A percentile compares a stretch with the other conserved stretches of the same genome.
Conservation (phyloP, 2,797 vertebrate genomes). For the Syngnathus rostellatus region DNA sequence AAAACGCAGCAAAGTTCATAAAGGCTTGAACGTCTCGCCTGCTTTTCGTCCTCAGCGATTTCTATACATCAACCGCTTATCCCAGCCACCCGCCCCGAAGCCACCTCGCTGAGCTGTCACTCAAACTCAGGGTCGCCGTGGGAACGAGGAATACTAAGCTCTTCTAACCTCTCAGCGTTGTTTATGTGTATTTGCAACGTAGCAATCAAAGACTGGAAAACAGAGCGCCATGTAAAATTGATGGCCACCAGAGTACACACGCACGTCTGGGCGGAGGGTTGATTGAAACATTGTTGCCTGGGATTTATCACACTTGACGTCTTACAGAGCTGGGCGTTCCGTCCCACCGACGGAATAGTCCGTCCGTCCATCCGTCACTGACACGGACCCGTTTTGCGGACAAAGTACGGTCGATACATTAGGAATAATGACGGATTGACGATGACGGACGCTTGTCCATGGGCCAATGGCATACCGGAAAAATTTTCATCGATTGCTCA, state of each 20-base stretch:
- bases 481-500: neutral
- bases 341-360: too few species aligned
- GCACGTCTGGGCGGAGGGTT: slow-evolving; percentile 27
- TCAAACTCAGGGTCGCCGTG: slow-evolving; percentile 35
- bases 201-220: slow-evolving; percentile 59
- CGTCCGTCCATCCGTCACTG: too few species aligned
- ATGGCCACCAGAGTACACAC: slow-evolving; percentile 46
- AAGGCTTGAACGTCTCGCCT: slow-evolving; percentile 18
- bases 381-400: too few species aligned
- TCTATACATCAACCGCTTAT: neutral
- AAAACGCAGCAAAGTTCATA: neutral
- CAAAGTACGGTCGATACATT: too few species aligned
- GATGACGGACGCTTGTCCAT: too few species aligned
- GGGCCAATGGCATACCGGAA: too few species aligned
- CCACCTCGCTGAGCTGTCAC: slow-evolving; percentile 37
- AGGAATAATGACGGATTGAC: too few species aligned
- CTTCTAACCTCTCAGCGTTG: slow-evolving; percentile 36
- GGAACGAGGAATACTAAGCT: slow-evolving; percentile 29
- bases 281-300: slow-evolving; percentile 46
- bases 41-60: slow-evolving; percentile 4
- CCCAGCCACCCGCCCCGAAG: neutral
- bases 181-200: slow-evolving; percentile 20
- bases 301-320: slow-evolving; percentile 7
- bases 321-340: too few species aligned
- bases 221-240: slow-evolving; percentile 60